Percentiles rank a stretch among this genome's conserved stretches.
Conservation (phyloP, 2,113 vertebrate genomes). For the Rhabdornis inornatus region DNA sequence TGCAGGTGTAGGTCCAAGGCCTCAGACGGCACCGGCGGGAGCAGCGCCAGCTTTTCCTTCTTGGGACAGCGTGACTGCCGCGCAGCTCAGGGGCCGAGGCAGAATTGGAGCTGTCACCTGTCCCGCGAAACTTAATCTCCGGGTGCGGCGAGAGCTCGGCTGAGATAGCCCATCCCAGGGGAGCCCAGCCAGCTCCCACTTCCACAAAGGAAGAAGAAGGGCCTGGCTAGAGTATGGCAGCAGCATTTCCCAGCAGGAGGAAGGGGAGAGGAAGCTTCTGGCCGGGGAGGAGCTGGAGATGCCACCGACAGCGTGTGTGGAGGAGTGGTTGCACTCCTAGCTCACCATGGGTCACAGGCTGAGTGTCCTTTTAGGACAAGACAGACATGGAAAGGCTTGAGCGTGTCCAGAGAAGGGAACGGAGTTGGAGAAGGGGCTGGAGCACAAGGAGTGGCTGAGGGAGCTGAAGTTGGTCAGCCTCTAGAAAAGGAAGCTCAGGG, state of each 20-base stretch:
- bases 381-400: background rate
- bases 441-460: background rate
- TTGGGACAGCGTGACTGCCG: too few species aligned
- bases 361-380: background rate
- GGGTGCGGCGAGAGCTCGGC: too few species aligned
- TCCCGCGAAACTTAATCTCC: background rate
- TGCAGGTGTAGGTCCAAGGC: background rate
- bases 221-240: background rate
- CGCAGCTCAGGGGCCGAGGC: background rate
- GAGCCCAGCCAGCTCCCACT: background rate
- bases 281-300: background rate
- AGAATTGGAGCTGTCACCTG: background rate
- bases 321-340: background rate
- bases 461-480: background rate
- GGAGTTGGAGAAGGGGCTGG: background rate
- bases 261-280: background rate
- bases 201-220: background rate
- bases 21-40: background rate
- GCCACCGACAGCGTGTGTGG: fast-evolving
- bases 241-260: background rate
- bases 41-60: background rate
- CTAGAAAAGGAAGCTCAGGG: background rate
- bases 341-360: background rate
- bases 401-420: background rate
- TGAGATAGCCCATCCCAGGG: background rate